Conservation (phyloP, 1,140 invertebrate genomes). For the Pararge aegeria region DNA sequence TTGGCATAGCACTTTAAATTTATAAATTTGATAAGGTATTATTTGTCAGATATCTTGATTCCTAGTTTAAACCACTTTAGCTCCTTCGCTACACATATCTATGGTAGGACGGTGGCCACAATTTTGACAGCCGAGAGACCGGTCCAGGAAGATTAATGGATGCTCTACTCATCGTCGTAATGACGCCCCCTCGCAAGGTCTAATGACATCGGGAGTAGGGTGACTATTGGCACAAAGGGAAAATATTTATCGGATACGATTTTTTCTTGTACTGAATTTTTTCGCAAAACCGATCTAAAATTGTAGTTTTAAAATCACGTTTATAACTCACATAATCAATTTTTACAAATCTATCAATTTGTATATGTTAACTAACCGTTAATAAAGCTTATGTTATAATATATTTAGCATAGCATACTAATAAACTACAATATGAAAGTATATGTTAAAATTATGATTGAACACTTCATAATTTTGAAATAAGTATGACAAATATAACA, state of each 20-base stretch:
- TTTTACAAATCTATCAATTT: no score
- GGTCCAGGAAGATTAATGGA: slow-evolving; percentile 74
- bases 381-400: no score
- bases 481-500: no score
- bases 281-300: no score
- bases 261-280: not conserved
- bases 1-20: no score
- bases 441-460: no score
- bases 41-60: not conserved
- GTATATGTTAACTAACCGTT: no score
- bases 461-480: no score
- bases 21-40: not conserved
- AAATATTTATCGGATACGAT: not conserved
- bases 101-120: slow-evolving; percentile 63
- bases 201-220: slow-evolving; percentile 72
- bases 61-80: not conserved
- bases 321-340: no score
- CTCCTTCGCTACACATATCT: slow-evolving; percentile 42
- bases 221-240: slow-evolving; percentile 31
- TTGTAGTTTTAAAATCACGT: no score
- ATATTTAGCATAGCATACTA: no score
- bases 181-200: slow-evolving; percentile 67
- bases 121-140: slow-evolving; percentile 73
- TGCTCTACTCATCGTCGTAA: slow-evolving; percentile 74
- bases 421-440: no score